These are phyloP conservation scores for Phyllotreta cruciferae DNA, from an alignment of 2,888 invertebrate species.

Conservation along the genomic window DNA sequence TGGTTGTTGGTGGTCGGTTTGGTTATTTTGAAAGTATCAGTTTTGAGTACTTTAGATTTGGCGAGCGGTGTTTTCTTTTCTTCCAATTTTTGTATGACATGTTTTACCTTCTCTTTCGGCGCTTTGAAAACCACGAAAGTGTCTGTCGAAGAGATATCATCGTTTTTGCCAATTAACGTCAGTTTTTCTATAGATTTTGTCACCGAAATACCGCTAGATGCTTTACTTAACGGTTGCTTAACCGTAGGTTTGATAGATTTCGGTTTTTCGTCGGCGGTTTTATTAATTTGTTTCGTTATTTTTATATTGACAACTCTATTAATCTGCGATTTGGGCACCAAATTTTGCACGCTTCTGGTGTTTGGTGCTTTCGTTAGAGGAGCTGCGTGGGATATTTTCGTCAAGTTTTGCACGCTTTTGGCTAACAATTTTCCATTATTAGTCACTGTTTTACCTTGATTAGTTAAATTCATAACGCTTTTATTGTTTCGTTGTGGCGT, in stretches of 20 bases:
- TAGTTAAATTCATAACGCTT: constrained; percentile 7
- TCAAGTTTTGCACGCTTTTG: constrained; percentile 43
- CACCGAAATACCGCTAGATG: constrained; percentile 15
- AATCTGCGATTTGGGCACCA: constrained; percentile 13
- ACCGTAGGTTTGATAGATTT: neutral
- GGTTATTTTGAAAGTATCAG: constrained; percentile 37
- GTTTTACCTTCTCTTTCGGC: constrained; percentile 43
- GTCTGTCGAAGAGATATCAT: constrained; percentile 35
- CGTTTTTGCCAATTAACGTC: constrained; percentile 23
- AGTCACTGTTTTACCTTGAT: constrained; percentile 33
- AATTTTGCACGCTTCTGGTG: constrained; percentile 31
- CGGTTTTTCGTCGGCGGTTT: neutral
- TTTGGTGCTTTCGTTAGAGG: constrained; percentile 32
- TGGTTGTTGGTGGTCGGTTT: constrained; percentile 19
- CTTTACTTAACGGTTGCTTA: constrained; percentile 17
- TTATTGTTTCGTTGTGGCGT: constrained; percentile 30
- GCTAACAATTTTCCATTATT: constrained; percentile 23
- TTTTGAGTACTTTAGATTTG: constrained; percentile 37
- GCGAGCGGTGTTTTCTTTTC: constrained; percentile 27
- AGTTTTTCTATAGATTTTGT: constrained; percentile 29
- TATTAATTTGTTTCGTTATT: constrained; percentile 2
- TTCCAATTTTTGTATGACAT: constrained; percentile 44
- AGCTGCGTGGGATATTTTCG: constrained; percentile 33
- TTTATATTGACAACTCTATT: constrained; percentile 3
- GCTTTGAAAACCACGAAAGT: constrained; percentile 41